Base-by-base conservation (phyloP, 2,888 invertebrate species). In the Eristalis tenax region DNA sequence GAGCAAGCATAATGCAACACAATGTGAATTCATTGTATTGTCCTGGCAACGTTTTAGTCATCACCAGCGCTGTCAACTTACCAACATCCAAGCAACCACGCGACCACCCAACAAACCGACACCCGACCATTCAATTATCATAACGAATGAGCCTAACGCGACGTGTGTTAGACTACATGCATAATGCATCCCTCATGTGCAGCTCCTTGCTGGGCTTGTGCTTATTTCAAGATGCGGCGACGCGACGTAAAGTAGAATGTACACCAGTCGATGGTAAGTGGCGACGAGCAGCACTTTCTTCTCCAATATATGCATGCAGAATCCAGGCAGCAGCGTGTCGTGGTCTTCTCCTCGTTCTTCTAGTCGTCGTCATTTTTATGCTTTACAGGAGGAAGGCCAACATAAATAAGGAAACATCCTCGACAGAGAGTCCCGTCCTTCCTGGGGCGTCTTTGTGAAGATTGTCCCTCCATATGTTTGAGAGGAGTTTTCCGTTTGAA, bases 101-200 rank as follows among this genome's bases (percentile, higher is more conserved):
- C 74, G 63, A 38, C 18, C 26, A 68, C 63, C 73, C 56, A 79
- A 57, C 56, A 57, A 70, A 80, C 63, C 64, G 38, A 65, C 78
- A 87, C 74, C 82, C 66, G 69, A 35, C 79, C 79, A 79, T 83
- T 87, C 79, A 83, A 87, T 87, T 87, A 87, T 83, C 87, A 87
- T 87, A 87, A 87, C 83, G 79, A 79, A 87, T 86, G 86, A 86
- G 86, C 86, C 83, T 86, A 83, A 78, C 50, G 68, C 73, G 75
- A 26, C 59, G 63, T 38, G 83, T 79, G 83, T 87, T 83, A 79
- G 75, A 83, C 83, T 68, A 71, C 83, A 83, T 87, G 83, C 74
- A 87, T 83, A 56, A 83, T 87, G 79, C 75, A 87, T 79, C 65
- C 64, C 32, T 77, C 68, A 35, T 71, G 50, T 56, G 83, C 79